Evolutionary conservation across 2,113 vertebrate genomes (phyloP), one percentile per base, ranked within the genome.

Genomic region (Climacteris rufus): DNA sequence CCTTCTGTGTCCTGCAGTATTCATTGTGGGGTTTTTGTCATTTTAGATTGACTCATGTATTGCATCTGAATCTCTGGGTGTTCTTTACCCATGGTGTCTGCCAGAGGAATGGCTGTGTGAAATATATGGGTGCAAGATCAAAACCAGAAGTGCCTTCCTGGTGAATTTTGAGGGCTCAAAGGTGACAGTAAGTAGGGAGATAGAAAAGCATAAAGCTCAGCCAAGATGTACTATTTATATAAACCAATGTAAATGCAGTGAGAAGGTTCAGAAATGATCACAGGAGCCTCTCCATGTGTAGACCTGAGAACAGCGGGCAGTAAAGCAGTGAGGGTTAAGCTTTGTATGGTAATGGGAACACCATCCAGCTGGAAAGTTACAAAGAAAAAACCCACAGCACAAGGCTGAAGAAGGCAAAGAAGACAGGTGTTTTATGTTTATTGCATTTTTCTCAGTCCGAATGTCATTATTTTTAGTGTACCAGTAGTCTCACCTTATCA

Each of bases 41-140:
- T 2, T n/a, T 81, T 44, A 23, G 21, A 30, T 5, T 18, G 25
- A 45, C 30, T 30, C 1, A 1, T 6, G 53, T n/a, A 44, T 53
- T 68, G 5, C 5, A 10, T 35, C 27, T 60, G 60, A 74, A 30
- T 11, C 7, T 64, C 25, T 60, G 33, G 2, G 5, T 42, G 31
- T 57, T 83, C 40, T 82, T 84, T 78, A 45, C 9, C 24, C 27
- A 35, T 10, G 28, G 15, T n/a, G 33, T 68, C 40, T 78, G 22
- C 15, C n/a, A 71, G 31, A 60, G 24, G 13, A 25, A 63, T 0
- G 0, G 15, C 13, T 44, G 6, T 28, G 5, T 54, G 17, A 15
- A 47, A 45, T 17, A 24, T 23, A 42, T 3, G 4, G 11, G 19
- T 35, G 2, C 14, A 69, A 63, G 7, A 7, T 10, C 7, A 68